These are phyloP conservation scores for Camelus bactrianus DNA, from an alignment of 2,113 vertebrate species.

Conservation along the genomic window DNA sequence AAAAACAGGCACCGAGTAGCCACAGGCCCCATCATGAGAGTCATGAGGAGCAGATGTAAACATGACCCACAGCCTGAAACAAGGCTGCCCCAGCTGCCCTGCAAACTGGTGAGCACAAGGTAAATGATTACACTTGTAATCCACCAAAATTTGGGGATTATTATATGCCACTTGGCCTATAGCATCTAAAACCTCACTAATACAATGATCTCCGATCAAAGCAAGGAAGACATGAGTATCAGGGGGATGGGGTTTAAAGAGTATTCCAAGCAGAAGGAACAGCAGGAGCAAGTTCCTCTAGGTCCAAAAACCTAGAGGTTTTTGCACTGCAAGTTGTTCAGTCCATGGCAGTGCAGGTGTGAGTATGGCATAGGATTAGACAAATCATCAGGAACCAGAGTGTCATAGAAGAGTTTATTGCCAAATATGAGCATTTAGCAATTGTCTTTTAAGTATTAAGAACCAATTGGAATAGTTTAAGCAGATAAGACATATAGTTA, in stretches of 20 bases:
- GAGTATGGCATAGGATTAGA: background rate
- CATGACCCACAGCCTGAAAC: background rate
- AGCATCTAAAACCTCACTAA: background rate
- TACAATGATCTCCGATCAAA: background rate
- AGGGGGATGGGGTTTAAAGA: background rate
- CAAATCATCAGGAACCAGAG: background rate
- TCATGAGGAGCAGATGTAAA: background rate
- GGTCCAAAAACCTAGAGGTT: background rate
- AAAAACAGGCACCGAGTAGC: background rate
- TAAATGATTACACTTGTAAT: background rate
- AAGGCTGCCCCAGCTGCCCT: background rate
- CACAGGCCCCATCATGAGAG: background rate
- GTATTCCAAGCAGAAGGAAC: background rate
- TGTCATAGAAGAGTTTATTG: background rate
- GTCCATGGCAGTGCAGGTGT: background rate
- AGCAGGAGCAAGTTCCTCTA: background rate
- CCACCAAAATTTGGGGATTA: background rate
- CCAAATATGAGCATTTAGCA: background rate
- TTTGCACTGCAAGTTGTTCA: background rate
- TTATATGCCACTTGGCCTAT: background rate
- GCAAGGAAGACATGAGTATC: background rate
- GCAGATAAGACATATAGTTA: background rate
- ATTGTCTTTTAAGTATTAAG: background rate
- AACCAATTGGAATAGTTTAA: background rate
- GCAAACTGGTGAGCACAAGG: background rate